A percentile compares a stretch with the other conserved stretches of the same genome.
phyloP scores from a whole-genome alignment of 2,888 invertebrate species.

The Habrosyne pyritoides region DNA sequence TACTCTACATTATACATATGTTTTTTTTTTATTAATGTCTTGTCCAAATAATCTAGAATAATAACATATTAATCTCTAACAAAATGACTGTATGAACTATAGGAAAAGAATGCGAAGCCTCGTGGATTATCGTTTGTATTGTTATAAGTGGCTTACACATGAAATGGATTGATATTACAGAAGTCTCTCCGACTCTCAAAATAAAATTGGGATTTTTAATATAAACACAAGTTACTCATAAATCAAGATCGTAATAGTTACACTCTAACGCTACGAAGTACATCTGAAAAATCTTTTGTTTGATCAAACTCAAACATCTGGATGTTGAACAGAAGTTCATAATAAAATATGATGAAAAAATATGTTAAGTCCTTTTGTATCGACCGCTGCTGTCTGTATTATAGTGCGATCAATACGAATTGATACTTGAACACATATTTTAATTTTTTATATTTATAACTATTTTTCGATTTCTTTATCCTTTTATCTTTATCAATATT shows the following conservation, averaged over 20 bases:
- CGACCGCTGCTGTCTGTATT: conserved; percentile 70
- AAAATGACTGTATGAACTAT: background rate
- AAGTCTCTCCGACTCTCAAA: conserved; percentile 47
- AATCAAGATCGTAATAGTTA: conserved; percentile 75
- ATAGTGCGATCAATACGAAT: conserved; percentile 42
- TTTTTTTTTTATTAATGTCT: too few species aligned
- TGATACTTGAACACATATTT: conserved; percentile 55
- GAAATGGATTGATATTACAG: conserved; percentile 40
- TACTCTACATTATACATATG: too few species aligned
- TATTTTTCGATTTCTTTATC: too few species aligned
- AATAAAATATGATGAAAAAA: conserved; percentile 83
- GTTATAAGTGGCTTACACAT: conserved; percentile 20
- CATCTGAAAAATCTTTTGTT: conserved; percentile 81
- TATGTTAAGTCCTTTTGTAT: conserved; percentile 83
- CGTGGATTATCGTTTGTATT: conserved; percentile 6
- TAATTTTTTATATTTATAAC: background rate
- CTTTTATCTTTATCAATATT: too few species aligned
- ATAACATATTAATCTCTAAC: background rate
- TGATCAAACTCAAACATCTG: conserved; percentile 81
- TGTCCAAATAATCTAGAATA: too few species aligned
- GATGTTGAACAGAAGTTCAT: conserved; percentile 83
- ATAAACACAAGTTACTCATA: conserved; percentile 71
- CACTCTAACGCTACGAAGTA: conserved; percentile 67
- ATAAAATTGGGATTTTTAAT: conserved; percentile 64
- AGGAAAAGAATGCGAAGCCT: background rate